Evolutionary conservation across 2,113 vertebrate species (phyloP).

Genomic region (Deroptyus accipitrinus): DNA sequence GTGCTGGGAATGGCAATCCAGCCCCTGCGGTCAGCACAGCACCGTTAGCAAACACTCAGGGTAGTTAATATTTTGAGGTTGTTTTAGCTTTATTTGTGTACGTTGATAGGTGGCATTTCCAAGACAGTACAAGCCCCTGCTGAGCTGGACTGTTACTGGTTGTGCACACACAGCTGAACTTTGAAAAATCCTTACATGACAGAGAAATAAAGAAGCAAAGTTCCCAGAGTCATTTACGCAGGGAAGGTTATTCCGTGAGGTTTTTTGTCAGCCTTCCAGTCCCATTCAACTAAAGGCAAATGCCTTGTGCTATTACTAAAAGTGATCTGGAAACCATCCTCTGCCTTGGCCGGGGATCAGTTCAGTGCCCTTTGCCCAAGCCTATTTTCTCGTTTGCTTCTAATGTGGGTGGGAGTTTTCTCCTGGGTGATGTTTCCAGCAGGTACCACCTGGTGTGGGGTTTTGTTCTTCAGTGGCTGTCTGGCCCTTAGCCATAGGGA

Average conservation of each 20-base stretch:
- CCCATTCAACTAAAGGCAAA: neutral
- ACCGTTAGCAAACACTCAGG: neutral
- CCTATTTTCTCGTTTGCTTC: neutral
- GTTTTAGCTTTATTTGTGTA: conserved; percentile 13
- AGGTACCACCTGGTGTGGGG: neutral
- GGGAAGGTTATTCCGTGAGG: neutral
- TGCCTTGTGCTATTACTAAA: neutral
- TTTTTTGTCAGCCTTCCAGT: neutral
- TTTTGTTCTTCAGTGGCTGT: neutral
- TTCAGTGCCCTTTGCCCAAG: neutral
- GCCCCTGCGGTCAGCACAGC: neutral
- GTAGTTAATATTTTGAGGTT: conserved; percentile 27
- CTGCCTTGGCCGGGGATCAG: neutral
- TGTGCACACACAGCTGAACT: neutral
- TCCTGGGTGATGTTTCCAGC: neutral
- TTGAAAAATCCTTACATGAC: neutral
- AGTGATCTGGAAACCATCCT: neutral
- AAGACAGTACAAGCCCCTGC: neutral
- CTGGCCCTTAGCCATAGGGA: neutral
- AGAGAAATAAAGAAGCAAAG: neutral
- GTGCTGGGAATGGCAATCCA: neutral
- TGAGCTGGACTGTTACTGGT: neutral
- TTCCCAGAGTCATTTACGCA: neutral
- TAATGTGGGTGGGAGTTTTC: neutral
- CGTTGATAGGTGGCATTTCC: conserved; percentile 1